A percentile compares a stretch with the other conserved stretches of the same genome.
These are phyloP conservation scores for Delia radicum DNA, from an alignment of 1,140 invertebrate species.

Conservation along the genomic window DNA sequence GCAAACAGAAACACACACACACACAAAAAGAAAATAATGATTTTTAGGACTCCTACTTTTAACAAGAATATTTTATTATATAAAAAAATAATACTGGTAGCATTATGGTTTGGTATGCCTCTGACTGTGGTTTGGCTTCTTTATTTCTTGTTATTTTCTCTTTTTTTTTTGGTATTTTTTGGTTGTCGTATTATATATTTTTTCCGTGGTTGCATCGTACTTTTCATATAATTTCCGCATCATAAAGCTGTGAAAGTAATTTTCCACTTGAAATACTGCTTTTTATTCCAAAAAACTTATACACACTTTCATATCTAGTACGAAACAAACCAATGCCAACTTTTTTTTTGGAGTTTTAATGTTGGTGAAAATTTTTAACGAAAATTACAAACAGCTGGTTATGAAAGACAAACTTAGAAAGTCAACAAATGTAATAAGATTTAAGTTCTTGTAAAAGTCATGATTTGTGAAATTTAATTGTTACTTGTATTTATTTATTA, in stretches of 20 bases:
- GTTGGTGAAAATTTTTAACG: neutral
- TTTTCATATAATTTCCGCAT: slow-evolving; percentile 57
- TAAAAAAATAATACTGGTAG: too few relatives aligned
- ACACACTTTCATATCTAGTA: neutral
- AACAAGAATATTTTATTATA: too few relatives aligned
- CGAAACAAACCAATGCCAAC: slow-evolving; percentile 1
- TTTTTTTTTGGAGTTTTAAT: neutral
- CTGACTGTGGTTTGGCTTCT: neutral
- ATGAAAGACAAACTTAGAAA: slow-evolving; percentile 6
- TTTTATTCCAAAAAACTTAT: neutral
- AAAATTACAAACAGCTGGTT: neutral
- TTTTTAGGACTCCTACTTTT: too few relatives aligned
- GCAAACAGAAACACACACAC: too few relatives aligned
- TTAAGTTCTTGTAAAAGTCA: neutral
- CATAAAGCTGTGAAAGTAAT: slow-evolving; percentile 56
- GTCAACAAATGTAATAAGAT: neutral
- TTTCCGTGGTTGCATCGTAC: slow-evolving; percentile 29
- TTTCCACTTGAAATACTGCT: slow-evolving; percentile 50
- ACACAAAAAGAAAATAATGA: too few relatives aligned
- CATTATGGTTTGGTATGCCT: neutral
- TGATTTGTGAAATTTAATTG: neutral
- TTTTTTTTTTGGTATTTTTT: neutral
- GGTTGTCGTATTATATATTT: neutral
- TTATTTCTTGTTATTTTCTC: neutral
- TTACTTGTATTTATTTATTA: neutral